Evolutionary conservation across 2,113 vertebrate genomes (phyloP).

Genomic region (Dasypus novemcinctus): DNA sequence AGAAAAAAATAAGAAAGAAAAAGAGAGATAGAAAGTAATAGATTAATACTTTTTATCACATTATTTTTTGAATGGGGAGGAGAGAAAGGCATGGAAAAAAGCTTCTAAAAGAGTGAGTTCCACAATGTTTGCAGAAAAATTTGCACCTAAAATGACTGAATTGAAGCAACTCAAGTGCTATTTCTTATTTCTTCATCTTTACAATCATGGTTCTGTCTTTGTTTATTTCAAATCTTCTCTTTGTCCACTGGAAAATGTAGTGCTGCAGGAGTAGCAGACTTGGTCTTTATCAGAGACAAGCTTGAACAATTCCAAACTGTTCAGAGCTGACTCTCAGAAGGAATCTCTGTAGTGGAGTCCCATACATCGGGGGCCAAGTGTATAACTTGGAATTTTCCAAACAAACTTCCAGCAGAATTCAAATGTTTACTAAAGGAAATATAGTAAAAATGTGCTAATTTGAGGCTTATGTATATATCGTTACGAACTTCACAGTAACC

Average conservation of each 20-base stretch:
- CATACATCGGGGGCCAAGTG: fast-evolving
- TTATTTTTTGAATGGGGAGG: background rate
- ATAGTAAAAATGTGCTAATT: background rate
- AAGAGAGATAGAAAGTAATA: background rate
- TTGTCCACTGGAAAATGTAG: background rate
- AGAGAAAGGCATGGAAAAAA: background rate
- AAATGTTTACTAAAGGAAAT: background rate
- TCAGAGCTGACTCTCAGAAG: background rate
- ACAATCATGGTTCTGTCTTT: background rate
- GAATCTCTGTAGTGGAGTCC: background rate
- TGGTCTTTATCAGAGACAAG: background rate
- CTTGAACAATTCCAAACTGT: fast-evolving
- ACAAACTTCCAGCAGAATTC: background rate
- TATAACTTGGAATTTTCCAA: background rate
- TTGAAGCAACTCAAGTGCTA: background rate
- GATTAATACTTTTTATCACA: background rate
- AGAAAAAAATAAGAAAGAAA: background rate
- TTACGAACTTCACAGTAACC: background rate
- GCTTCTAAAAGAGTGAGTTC: background rate
- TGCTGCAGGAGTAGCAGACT: fast-evolving
- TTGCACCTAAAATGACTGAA: background rate
- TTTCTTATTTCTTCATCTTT: background rate
- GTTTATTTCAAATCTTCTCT: background rate
- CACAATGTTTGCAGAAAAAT: background rate
- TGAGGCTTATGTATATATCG: background rate